Conservation (phyloP, 2,113 vertebrate species). For the Petroica traversi region DNA sequence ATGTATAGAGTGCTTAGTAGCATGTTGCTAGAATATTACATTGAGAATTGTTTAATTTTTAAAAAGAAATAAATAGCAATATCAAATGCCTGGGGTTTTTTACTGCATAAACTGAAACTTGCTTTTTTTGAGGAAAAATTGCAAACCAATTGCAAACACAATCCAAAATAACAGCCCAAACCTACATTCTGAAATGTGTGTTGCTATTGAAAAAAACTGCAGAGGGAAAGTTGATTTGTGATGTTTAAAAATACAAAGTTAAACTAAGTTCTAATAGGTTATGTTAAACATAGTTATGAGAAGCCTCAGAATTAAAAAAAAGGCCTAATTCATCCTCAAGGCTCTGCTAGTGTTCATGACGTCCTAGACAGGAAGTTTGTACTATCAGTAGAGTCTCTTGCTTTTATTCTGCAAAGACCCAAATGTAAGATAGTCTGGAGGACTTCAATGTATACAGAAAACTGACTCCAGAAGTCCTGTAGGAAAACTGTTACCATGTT, state of each 20-base stretch:
- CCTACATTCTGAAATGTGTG: not conserved
- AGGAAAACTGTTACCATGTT: not conserved
- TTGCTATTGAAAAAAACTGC: not conserved
- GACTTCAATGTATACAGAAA: not conserved
- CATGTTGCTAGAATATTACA: slow-evolving; percentile 31
- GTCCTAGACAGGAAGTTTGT: not conserved
- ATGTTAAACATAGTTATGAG: not conserved
- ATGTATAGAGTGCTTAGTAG: slow-evolving; percentile 35
- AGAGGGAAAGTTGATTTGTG: not conserved
- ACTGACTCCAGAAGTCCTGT: not conserved
- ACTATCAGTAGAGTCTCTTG: not conserved
- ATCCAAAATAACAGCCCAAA: not conserved
- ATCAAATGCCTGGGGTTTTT: not conserved
- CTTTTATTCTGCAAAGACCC: not conserved
- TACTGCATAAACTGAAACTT: not conserved
- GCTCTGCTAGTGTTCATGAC: not conserved
- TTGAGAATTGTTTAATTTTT: slow-evolving; percentile 46
- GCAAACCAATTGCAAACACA: not conserved
- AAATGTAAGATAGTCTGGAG: not conserved
- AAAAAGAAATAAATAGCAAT: slow-evolving; percentile 60
- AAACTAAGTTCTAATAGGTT: not conserved
- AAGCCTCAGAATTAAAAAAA: not conserved
- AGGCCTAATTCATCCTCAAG: not conserved
- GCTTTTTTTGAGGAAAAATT: not conserved
- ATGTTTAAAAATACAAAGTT: not conserved